Evolutionary conservation across 2,113 vertebrate species (phyloP), one percentile per base, ranked within the genome.

Genomic region (Leucopternis melanops): DNA sequence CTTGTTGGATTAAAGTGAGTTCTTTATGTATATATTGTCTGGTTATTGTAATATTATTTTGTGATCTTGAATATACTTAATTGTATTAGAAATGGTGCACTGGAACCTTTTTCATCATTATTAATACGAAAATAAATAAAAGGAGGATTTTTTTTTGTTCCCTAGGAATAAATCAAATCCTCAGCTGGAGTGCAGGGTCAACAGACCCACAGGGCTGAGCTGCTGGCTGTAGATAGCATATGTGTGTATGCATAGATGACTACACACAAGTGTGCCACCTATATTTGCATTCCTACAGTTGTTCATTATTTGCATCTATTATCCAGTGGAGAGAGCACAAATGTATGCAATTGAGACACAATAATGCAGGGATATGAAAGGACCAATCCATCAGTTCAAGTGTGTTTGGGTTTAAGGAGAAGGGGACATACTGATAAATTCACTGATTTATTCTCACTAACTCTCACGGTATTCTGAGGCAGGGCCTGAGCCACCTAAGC

Each of bases 331-430:
- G 73, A 82, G 87, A 93, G 74, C 85, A 88, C 62, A 90, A 96
- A 96, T 87, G 85, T 88, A 86, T 77, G 90, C 95, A 94, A 88
- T 31, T 86, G 93, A 96, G 93, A 86, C 79, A 90, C n/a, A 90
- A 92, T 94, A 94, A 95, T 67, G 86, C 47, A 90, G 67, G 74
- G 58, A 82, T 96, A 74, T 93, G 95, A 96, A 96, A 97, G 74
- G 88, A 58, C 52, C 88, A 94, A 95, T 96, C 95, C 92, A 95
- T 97, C 96, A 96, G 91, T 58, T 96, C 91, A 94, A 97, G 96
- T 95, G 94, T 96, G 94, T 97, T 97, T 97, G 83, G 81, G 73
- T 97, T 95, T 95, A 69, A 91, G 88, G 81, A 94, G 84, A 97
- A 94, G 77, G 83, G 86, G 73, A 82, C 0, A 0, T 67, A 52